These are phyloP conservation scores for Hemicentrotus pulcherrimus DNA, from an alignment of 35 echinoderm and acorn worm species.

Conservation along the genomic window DNA sequence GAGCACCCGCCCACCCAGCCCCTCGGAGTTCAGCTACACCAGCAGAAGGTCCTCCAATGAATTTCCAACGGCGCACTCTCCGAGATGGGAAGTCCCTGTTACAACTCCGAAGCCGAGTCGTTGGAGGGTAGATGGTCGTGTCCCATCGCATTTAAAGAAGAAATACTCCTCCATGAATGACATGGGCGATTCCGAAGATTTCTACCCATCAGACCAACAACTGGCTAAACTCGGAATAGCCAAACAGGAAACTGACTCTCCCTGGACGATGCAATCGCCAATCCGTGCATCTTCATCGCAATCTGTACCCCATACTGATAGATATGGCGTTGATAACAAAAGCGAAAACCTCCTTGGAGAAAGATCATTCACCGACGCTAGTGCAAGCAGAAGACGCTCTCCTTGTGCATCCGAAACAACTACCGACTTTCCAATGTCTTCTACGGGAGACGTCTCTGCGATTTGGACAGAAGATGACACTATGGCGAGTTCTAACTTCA, in stretches of 20 bases:
- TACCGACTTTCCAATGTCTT: background rate
- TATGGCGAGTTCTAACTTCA: background rate
- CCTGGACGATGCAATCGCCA: background rate
- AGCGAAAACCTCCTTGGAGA: background rate
- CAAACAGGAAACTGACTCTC: background rate
- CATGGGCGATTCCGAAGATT: background rate
- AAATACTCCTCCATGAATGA: conserved; percentile 9
- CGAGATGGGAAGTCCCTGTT: background rate
- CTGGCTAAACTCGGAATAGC: background rate
- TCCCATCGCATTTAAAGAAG: background rate
- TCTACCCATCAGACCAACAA: background rate
- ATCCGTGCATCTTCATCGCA: background rate
- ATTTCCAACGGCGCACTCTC: background rate
- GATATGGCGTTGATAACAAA: background rate
- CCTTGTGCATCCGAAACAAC: background rate
- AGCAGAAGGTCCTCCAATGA: background rate
- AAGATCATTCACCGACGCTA: background rate
- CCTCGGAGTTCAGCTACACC: background rate
- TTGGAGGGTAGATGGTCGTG: background rate
- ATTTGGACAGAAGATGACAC: background rate
- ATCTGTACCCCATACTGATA: background rate
- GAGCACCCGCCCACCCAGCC: background rate
- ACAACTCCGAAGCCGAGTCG: background rate
- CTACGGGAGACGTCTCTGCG: background rate
- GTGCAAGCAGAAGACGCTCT: background rate